Evolutionary conservation across 2,888 invertebrate genomes (phyloP).

Genomic region (Noctua fimbriata): DNA sequence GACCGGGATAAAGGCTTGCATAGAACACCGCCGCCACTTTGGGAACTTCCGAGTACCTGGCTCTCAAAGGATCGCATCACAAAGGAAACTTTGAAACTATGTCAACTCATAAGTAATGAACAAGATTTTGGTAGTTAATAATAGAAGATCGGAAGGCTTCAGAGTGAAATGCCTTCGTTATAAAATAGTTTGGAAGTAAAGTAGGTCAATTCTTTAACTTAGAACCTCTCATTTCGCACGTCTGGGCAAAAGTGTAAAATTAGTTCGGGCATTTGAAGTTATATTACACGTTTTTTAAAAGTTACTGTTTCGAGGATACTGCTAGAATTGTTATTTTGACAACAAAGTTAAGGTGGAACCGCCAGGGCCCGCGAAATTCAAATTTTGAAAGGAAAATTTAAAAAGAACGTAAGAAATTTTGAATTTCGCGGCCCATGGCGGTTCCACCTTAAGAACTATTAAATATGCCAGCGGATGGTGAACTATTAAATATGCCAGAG

Average conservation of each 20-base stretch:
- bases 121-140: conserved; percentile 7
- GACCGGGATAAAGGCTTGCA: neutral
- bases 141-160: neutral
- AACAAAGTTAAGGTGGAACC: neutral
- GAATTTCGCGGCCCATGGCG: too few species aligned
- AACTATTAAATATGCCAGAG: too few species aligned
- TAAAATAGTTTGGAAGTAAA: neutral
- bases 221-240: neutral
- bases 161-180: neutral
- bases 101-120: conserved; percentile 23
- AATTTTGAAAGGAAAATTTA: too few species aligned
- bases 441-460: too few species aligned
- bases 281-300: neutral
- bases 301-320: too few species aligned
- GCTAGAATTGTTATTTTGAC: neutral
- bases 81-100: conserved; percentile 28
- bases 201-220: neutral
- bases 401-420: too few species aligned
- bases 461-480: neutral
- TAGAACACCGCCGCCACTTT: neutral
- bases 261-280: neutral
- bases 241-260: neutral
- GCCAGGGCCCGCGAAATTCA: too few species aligned
- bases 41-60: neutral
- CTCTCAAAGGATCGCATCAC: conserved; percentile 1